These are phyloP conservation scores for Sebastes melanostomus DNA, from an alignment of 2,797 vertebrate genomes.

Conservation along the genomic window DNA sequence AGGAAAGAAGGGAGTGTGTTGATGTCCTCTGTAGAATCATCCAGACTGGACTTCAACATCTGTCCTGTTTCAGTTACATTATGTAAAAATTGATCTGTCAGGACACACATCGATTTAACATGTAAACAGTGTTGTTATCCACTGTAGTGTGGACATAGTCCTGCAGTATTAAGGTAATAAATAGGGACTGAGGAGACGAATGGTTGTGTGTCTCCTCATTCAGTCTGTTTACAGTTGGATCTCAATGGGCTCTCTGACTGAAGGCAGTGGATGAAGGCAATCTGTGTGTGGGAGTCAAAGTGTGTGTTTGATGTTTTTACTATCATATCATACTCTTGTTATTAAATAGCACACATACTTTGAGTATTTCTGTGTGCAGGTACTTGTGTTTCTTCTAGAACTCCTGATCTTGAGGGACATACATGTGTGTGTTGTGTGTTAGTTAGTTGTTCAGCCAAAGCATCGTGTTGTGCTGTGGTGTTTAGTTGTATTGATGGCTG, in stretches of 20 bases:
- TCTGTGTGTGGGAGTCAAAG: not conserved
- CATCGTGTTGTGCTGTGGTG: not conserved
- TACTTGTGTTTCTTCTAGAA: not conserved
- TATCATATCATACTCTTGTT: not conserved
- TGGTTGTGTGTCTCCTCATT: not conserved
- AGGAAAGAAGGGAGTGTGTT: not conserved
- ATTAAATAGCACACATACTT: not conserved
- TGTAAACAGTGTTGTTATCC: not conserved
- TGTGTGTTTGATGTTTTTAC: not conserved
- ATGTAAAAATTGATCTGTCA: not conserved
- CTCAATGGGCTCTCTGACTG: not conserved
- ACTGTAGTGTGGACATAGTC: not conserved
- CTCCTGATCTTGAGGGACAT: not conserved
- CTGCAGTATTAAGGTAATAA: not conserved
- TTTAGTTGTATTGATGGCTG: not conserved
- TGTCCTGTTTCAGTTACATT: not conserved
- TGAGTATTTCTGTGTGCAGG: not conserved
- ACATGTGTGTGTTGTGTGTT: not conserved
- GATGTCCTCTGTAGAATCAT: not conserved
- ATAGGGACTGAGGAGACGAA: not conserved
- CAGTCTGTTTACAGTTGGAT: constrained; percentile 1
- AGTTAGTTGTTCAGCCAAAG: not conserved
- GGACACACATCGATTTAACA: not conserved
- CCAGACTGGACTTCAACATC: not conserved
- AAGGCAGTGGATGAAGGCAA: not conserved